Conservation (phyloP, 1,140 invertebrate species). For the Zaprionus gabonicus region DNA sequence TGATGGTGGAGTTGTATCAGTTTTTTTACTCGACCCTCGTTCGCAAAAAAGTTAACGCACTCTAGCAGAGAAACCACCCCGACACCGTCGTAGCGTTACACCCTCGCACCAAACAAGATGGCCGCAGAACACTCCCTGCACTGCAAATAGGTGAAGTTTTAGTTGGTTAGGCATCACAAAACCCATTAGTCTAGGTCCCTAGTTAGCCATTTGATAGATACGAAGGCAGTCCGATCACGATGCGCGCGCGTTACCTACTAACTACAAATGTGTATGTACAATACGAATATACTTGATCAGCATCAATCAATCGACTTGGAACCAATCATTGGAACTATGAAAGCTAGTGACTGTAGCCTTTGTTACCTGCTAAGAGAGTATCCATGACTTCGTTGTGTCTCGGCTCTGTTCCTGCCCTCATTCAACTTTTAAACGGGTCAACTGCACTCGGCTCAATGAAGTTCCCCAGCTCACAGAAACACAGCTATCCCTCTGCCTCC, state of each 20-base stretch:
- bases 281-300: too few species aligned
- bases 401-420: background rate
- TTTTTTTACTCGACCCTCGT: background rate
- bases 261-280: too few species aligned
- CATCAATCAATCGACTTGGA: too few species aligned
- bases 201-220: too few species aligned
- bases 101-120: background rate
- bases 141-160: background rate
- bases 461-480: background rate
- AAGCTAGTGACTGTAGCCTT: too few species aligned
- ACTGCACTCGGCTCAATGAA: slow-evolving; percentile 13
- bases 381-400: background rate
- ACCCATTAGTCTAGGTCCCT: too few species aligned
- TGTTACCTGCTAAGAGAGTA: too few species aligned
- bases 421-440: slow-evolving; percentile 19
- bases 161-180: too few species aligned
- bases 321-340: too few species aligned
- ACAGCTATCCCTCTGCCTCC: background rate
- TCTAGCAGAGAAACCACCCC: background rate
- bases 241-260: too few species aligned
- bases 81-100: background rate
- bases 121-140: background rate
- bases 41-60: background rate
- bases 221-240: too few species aligned
- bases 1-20: background rate